These are phyloP conservation scores for Eretmocerus hayati DNA, from an alignment of 2,888 invertebrate species.

Conservation along the genomic window DNA sequence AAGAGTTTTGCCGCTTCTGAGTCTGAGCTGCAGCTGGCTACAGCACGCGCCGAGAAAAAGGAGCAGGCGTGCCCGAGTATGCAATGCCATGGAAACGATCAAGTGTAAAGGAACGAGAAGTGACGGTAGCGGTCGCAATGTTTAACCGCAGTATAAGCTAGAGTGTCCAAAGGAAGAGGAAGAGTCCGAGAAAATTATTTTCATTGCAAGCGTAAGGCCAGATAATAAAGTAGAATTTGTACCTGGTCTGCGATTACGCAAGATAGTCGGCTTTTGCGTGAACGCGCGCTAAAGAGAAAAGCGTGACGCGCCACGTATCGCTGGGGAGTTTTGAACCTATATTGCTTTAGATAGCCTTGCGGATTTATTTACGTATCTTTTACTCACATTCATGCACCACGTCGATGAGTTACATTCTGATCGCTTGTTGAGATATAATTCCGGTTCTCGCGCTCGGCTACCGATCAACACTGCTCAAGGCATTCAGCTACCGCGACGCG, in stretches of 20 bases:
- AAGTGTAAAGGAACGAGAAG: neutral
- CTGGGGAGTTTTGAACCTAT: too few relatives aligned
- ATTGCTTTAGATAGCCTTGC: neutral
- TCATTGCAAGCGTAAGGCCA: constrained; percentile 7
- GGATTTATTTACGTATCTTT: too few relatives aligned
- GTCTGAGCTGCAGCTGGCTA: constrained; percentile 6
- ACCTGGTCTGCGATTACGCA: constrained; percentile 17
- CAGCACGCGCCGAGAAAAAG: constrained; percentile 5
- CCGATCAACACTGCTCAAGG: too few relatives aligned
- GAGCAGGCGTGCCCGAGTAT: neutral
- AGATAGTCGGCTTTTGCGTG: constrained; percentile 1
- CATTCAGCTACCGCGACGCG: too few relatives aligned
- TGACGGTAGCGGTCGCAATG: neutral
- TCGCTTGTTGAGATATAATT: constrained; percentile 17
- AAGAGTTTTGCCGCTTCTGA: too few relatives aligned
- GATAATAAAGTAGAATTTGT: constrained; percentile 24
- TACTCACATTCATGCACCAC: too few relatives aligned
- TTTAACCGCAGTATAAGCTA: neutral
- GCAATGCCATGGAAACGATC: neutral
- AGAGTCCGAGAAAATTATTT: constrained; percentile 21
- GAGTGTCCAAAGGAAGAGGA: too few relatives aligned
- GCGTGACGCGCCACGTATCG: too few relatives aligned
- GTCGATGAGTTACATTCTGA: constrained; percentile 11
- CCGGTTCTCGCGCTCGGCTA: constrained; percentile 22
- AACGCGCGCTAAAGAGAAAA: constrained; percentile 1